phyloP scores from a whole-genome alignment of 1,140 invertebrate species.

The Philaenus spumarius region DNA sequence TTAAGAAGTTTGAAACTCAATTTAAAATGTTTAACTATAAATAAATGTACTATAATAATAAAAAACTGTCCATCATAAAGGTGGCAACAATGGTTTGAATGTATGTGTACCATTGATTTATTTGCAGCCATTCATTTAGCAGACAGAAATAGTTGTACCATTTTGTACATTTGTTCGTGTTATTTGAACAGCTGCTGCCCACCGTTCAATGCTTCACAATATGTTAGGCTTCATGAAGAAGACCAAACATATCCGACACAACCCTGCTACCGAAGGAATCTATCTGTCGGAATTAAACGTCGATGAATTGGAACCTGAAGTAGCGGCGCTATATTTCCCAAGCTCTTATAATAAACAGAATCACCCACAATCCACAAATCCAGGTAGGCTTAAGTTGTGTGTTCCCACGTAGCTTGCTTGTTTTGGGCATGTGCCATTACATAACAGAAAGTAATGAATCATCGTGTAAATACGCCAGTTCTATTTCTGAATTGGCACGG shows the following conservation, averaged over 20 bases:
- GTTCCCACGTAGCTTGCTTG: neutral
- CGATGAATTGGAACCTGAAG: conserved; percentile 81
- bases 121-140: too few species aligned
- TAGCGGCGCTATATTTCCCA: conserved; percentile 84
- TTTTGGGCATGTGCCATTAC: too few species aligned
- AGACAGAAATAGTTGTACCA: too few species aligned
- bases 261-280: conserved; percentile 70
- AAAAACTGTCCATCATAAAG: too few species aligned
- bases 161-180: too few species aligned
- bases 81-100: neutral
- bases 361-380: conserved; percentile 32
- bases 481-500: too few species aligned
- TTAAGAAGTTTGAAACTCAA: too few species aligned
- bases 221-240: conserved; percentile 92
- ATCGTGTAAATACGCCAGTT: too few species aligned
- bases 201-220: conserved; percentile 74
- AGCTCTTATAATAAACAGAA: conserved; percentile 32
- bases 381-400: neutral
- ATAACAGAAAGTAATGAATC: too few species aligned
- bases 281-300: conserved; percentile 90
- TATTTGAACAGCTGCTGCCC: conserved; percentile 42
- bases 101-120: neutral
- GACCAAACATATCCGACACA: conserved; percentile 61
- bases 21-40: too few species aligned
- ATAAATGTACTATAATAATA: too few species aligned